Percentiles rank a stretch among this genome's conserved stretches.
phyloP scores from a whole-genome alignment of 2,888 invertebrate genomes.

The Aphrophora alni region DNA sequence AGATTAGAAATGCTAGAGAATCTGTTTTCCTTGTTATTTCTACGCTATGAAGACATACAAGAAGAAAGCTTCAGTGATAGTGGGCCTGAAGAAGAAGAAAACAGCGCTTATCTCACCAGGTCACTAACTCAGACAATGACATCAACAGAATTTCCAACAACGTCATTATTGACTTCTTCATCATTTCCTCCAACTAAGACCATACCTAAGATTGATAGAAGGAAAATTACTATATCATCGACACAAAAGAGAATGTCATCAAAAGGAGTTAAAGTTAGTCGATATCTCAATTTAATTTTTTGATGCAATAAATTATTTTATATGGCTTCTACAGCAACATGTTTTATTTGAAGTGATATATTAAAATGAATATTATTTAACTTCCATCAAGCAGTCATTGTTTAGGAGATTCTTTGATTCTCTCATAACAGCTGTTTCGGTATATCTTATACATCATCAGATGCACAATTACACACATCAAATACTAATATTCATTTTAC shows the following conservation, averaged over 20 bases:
- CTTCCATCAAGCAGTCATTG: too few species aligned
- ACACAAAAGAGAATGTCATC: background rate
- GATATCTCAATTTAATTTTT: too few species aligned
- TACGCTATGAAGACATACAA: constrained; percentile 64
- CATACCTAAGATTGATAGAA: background rate
- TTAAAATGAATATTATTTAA: too few species aligned
- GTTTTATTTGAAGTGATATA: too few species aligned
- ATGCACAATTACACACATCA: too few species aligned
- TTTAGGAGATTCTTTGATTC: too few species aligned
- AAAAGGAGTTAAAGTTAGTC: background rate
- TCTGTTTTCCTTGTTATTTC: constrained; percentile 73
- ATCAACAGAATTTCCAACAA: background rate
- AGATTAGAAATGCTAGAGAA: constrained; percentile 70
- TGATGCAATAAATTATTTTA: too few species aligned
- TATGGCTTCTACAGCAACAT: too few species aligned
- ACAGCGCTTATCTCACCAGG: background rate
- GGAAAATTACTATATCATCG: background rate
- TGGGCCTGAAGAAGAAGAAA: constrained; percentile 30
- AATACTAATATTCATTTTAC: too few species aligned
- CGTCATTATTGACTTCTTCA: background rate
- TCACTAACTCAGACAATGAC: background rate
- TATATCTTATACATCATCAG: too few species aligned
- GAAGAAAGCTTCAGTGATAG: constrained; percentile 23
- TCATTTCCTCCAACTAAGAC: background rate
- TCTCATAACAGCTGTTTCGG: too few species aligned